A percentile compares a stretch with the other conserved stretches of the same genome.
These are phyloP conservation scores for Gavialis gangeticus DNA, from an alignment of 2,113 vertebrate species.

Conservation along the genomic window DNA sequence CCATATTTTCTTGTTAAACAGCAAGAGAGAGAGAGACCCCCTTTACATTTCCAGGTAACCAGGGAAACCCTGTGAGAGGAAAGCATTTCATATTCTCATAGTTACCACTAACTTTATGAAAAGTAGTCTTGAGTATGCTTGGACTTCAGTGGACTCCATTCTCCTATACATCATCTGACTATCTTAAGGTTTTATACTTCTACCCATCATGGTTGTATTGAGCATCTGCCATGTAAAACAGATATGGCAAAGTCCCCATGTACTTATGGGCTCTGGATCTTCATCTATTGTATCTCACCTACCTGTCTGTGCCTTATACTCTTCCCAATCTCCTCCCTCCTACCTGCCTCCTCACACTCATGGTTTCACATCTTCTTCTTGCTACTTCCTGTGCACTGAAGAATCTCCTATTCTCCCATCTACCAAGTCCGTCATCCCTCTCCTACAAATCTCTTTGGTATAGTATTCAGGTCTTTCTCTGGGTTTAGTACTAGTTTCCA, in stretches of 20 bases:
- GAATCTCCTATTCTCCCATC: neutral
- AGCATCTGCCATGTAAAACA: neutral
- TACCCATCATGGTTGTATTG: too few species aligned
- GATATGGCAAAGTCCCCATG: neutral
- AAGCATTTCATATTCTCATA: neutral
- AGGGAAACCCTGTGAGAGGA: neutral
- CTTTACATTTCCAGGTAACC: too few species aligned
- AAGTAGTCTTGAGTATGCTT: neutral
- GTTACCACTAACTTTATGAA: neutral
- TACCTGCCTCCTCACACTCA: fast-evolving
- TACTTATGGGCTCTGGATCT: neutral
- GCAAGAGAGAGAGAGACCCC: too few species aligned
- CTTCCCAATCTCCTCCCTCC: neutral
- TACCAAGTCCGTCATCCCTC: neutral
- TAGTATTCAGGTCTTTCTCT: neutral
- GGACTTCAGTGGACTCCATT: neutral
- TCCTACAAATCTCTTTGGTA: neutral
- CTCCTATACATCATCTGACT: neutral
- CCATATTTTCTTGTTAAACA: neutral
- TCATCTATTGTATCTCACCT: neutral
- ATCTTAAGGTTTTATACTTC: neutral
- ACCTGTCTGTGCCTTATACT: too few species aligned
- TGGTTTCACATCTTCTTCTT: neutral
- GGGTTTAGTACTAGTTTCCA: neutral
- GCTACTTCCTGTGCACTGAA: neutral